Conservation (phyloP, 1,140 invertebrate genomes). For the Chironomus striatipennis region DNA sequence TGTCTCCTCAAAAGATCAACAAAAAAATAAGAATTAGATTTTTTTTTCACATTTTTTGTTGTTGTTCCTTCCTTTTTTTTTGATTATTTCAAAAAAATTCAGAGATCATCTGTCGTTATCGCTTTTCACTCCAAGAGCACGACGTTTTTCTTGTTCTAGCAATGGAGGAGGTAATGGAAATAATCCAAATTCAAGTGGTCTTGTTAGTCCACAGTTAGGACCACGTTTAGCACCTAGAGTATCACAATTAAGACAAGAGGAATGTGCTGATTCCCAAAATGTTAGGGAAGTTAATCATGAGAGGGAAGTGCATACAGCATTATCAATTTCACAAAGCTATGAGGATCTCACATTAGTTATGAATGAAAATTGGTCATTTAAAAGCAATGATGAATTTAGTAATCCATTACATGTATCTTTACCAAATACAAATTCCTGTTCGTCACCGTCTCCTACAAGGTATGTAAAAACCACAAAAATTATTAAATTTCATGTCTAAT, state of each 20-base stretch:
- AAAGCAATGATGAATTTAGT: slow-evolving; percentile 42
- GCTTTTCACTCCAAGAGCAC: slow-evolving; percentile 52
- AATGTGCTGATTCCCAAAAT: slow-evolving; percentile 71
- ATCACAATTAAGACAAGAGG: slow-evolving; percentile 77
- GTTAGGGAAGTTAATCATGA: slow-evolving; percentile 81
- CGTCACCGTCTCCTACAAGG: slow-evolving; percentile 37
- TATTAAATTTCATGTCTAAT: slow-evolving; percentile 10
- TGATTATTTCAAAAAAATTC: background rate
- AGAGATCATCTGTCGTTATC: slow-evolving; percentile 9
- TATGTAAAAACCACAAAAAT: slow-evolving; percentile 25
- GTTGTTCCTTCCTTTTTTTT: background rate
- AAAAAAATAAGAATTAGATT: background rate
- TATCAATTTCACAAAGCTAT: slow-evolving; percentile 85
- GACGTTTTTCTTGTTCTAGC: slow-evolving; percentile 62
- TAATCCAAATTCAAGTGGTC: slow-evolving; percentile 26
- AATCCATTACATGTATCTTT: slow-evolving; percentile 39
- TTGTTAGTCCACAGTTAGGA: slow-evolving; percentile 43
- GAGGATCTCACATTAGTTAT: slow-evolving; percentile 73
- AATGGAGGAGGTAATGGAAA: slow-evolving; percentile 26
- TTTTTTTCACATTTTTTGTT: background rate
- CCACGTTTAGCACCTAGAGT: slow-evolving; percentile 70
- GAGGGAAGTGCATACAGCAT: slow-evolving; percentile 73
- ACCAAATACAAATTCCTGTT: slow-evolving; percentile 32
- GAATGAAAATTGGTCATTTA: slow-evolving; percentile 44
- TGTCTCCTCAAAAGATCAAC: background rate